Base-by-base conservation (phyloP, 2,888 invertebrate genomes). In the Bhutanitis thaidina region DNA sequence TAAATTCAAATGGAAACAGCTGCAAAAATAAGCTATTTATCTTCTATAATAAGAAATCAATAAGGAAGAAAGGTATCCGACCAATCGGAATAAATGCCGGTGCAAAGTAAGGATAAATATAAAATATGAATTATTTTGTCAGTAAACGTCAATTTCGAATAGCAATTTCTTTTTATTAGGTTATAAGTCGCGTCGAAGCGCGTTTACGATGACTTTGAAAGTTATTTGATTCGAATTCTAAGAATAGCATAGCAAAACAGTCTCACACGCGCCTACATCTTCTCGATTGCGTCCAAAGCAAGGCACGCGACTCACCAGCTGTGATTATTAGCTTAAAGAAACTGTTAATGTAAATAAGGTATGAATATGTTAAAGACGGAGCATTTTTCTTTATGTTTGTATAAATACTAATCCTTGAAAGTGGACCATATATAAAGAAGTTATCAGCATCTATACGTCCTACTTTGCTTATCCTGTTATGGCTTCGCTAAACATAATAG, bases 171-270 rank as follows among this genome's bases (percentile, higher is more conserved):
- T 64, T 81, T 82, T 80, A 83, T 74, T 71, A 67, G 64, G 65
- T 64, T 70, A 77, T 84, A 79, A 83, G 69, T 77, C 78, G 81
- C 77, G 1, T 32, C 32, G 68, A 62, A 60, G 56, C 58, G 62
- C 57, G 59, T 71, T 77, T 78, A 77, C 73, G 72, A 76, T 71
- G 74, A 66, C 72, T 77, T 77, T 75, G 79, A 67, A 72, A 69
- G 76, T 80, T 80, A 72, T 84, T 80, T 78, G 69, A 80, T 68
- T 80, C 78, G 68, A 81, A 69, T 80, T 80, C 76, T 65, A 59
- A 75, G 77, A 78, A 78, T 74, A 72, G 64, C 63, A 45, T 53
- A 54, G 58, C 14, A 45, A 51, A 45, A 40, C 36, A 44, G 15
- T 9, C 27, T 15, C 25, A 27, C 15, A 27, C 15, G 29, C 37